Conservation (phyloP, 2,888 invertebrate genomes). For the Synergus umbraculus region DNA sequence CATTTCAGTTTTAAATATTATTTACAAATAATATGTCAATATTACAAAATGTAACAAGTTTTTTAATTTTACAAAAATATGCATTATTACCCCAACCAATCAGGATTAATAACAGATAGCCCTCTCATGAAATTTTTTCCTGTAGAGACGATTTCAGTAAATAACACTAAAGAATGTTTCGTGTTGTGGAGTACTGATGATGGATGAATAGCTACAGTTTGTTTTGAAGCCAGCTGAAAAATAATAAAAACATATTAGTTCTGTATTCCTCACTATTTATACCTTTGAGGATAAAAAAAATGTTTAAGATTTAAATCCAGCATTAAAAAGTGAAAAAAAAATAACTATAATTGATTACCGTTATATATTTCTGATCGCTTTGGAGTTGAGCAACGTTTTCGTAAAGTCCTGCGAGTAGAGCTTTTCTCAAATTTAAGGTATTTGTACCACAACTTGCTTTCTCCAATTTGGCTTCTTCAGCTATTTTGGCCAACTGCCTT, state of each 20-base stretch:
- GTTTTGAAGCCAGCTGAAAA: constrained; percentile 81
- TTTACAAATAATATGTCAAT: too few species aligned
- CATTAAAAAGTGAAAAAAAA: neutral
- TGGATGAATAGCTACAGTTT: constrained; percentile 90
- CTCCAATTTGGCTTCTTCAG: constrained; percentile 72
- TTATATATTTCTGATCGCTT: constrained; percentile 84
- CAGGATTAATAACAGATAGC: constrained; percentile 87
- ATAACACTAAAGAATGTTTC: constrained; percentile 87
- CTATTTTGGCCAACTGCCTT: constrained; percentile 83
- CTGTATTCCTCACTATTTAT: neutral
- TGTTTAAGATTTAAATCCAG: too few species aligned
- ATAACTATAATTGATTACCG: constrained; percentile 76
- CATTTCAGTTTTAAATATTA: too few species aligned
- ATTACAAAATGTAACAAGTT: too few species aligned
- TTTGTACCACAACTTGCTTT: constrained; percentile 70
- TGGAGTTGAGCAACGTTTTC: constrained; percentile 92
- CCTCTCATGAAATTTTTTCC: constrained; percentile 88
- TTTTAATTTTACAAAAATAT: neutral
- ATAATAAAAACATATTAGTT: constrained; percentile 41
- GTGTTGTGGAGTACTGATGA: constrained; percentile 86
- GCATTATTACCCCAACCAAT: constrained; percentile 85
- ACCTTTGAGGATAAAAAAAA: too few species aligned
- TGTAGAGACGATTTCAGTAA: constrained; percentile 93
- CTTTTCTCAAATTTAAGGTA: constrained; percentile 81
- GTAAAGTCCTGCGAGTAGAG: constrained; percentile 89